Conservation (phyloP, 2,113 vertebrate species). For the Poecilia latipinna region DNA sequence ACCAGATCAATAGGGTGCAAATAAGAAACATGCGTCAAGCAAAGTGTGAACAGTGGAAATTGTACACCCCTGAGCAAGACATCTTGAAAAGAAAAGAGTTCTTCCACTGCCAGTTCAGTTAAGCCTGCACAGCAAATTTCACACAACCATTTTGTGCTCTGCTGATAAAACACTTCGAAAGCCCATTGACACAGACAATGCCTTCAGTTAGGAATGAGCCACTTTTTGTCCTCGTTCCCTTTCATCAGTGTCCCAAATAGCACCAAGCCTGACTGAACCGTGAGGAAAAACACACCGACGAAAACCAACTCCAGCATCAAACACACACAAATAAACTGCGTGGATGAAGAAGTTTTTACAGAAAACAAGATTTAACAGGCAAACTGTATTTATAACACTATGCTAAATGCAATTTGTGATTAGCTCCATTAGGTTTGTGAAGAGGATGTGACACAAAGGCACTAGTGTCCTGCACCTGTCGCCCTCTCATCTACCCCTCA, state of each 20-base stretch:
- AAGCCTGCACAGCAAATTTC: slow-evolving; percentile 75
- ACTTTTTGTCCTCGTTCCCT: slow-evolving; percentile 58
- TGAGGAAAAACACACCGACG: slow-evolving; percentile 38
- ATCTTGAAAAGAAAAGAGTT: slow-evolving; percentile 69
- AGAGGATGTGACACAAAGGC: slow-evolving; percentile 44
- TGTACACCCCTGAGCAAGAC: slow-evolving; percentile 64
- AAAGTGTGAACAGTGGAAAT: slow-evolving; percentile 53
- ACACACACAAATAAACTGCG: slow-evolving; percentile 16
- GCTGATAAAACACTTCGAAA: slow-evolving; percentile 76
- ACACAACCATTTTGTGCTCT: slow-evolving; percentile 68
- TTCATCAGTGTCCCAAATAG: slow-evolving; percentile 70
- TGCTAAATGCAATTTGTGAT: slow-evolving; percentile 35
- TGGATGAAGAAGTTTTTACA: slow-evolving; percentile 24
- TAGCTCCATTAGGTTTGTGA: slow-evolving; percentile 42
- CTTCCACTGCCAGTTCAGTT: slow-evolving; percentile 57
- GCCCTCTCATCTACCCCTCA: slow-evolving; percentile 35
- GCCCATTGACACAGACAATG: slow-evolving; percentile 72
- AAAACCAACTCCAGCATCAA: slow-evolving; percentile 38
- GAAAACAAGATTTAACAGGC: slow-evolving; percentile 18
- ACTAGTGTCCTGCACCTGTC: slow-evolving; percentile 60
- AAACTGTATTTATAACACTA: slow-evolving; percentile 12
- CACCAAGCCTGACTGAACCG: slow-evolving; percentile 42
- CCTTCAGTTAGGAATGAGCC: slow-evolving; percentile 61
- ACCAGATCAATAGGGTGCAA: slow-evolving; percentile 69
- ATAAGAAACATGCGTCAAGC: slow-evolving; percentile 59